phyloP scores from a whole-genome alignment of 1,140 invertebrate genomes.

The Pogonomyrmex barbatus region DNA sequence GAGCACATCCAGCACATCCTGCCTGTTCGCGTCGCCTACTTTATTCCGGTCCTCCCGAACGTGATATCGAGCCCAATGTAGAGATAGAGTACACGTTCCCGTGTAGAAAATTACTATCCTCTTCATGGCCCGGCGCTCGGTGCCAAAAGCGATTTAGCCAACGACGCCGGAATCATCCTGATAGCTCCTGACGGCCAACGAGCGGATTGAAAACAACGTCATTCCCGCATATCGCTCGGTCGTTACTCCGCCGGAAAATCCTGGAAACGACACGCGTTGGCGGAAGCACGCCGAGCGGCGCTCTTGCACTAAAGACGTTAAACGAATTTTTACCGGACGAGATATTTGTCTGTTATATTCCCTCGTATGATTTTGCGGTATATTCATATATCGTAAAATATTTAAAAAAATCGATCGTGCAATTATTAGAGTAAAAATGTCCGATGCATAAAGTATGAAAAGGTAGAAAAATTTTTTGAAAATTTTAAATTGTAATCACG shows the following conservation, averaged over 20 bases:
- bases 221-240: slow-evolving; percentile 42
- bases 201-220: slow-evolving; percentile 60
- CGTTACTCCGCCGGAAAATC: slow-evolving; percentile 27
- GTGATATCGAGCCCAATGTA: slow-evolving; percentile 25
- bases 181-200: slow-evolving; percentile 46
- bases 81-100: slow-evolving; percentile 35
- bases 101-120: slow-evolving; percentile 55
- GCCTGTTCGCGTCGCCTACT: slow-evolving; percentile 18
- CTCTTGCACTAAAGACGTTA: not conserved
- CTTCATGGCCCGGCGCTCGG: slow-evolving; percentile 27
- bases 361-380: not conserved
- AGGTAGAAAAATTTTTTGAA: not conserved
- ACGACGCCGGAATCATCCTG: slow-evolving; percentile 36
- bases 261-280: not conserved
- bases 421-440: not conserved
- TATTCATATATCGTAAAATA: not conserved
- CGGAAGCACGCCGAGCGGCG: not conserved
- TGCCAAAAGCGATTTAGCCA: slow-evolving; percentile 59
- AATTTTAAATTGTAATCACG: not conserved
- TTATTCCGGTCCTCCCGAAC: slow-evolving; percentile 22
- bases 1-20: slow-evolving; percentile 4
- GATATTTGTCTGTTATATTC: not conserved
- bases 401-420: not conserved
- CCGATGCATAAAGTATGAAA: not conserved
- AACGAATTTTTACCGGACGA: slow-evolving; percentile 21